phyloP scores from a whole-genome alignment of 2,888 invertebrate genomes.

The Xylophagus ater region DNA sequence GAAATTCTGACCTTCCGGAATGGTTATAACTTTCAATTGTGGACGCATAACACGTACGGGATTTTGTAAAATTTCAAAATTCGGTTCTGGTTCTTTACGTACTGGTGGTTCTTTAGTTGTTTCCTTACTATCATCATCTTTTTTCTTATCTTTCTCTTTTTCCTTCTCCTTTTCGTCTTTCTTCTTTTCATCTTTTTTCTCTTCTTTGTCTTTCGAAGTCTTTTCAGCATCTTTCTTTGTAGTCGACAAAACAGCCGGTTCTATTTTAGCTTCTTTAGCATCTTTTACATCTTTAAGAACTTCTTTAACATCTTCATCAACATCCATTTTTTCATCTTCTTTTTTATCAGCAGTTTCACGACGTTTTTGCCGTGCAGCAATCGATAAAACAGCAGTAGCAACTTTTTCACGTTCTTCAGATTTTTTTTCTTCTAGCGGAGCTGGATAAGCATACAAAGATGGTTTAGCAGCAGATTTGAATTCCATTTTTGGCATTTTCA shows the following conservation, averaged over 20 bases:
- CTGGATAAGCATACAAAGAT: constrained; percentile 91
- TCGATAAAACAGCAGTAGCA: constrained; percentile 93
- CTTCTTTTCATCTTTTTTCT: constrained; percentile 33
- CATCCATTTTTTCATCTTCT: constrained; percentile 77
- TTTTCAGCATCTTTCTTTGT: constrained; percentile 25
- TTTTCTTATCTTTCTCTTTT: constrained; percentile 35
- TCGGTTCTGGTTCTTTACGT: constrained; percentile 82
- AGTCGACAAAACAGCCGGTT: background rate
- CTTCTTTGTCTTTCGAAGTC: constrained; percentile 20
- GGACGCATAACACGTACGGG: constrained; percentile 91
- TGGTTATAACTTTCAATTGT: constrained; percentile 66
- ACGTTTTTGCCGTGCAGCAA: constrained; percentile 84
- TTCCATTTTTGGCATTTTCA: constrained; percentile 88
- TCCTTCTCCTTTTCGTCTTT: constrained; percentile 26
- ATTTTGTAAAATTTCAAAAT: constrained; percentile 83
- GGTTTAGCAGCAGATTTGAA: constrained; percentile 88
- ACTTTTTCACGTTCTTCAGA: constrained; percentile 96
- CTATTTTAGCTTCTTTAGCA: constrained; percentile 43
- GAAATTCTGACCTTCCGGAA: constrained; percentile 73
- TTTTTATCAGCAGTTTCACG: constrained; percentile 58
- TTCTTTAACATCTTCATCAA: constrained; percentile 51
- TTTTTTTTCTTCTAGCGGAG: constrained; percentile 95
- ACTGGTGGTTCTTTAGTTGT: constrained; percentile 31
- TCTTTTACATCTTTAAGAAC: constrained; percentile 40
- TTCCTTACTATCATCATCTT: constrained; percentile 26